A percentile compares a stretch with the other conserved stretches of the same genome.
Evolutionary conservation across 1,140 invertebrate species (phyloP).

Genomic region (Charaxes varanes): DNA sequence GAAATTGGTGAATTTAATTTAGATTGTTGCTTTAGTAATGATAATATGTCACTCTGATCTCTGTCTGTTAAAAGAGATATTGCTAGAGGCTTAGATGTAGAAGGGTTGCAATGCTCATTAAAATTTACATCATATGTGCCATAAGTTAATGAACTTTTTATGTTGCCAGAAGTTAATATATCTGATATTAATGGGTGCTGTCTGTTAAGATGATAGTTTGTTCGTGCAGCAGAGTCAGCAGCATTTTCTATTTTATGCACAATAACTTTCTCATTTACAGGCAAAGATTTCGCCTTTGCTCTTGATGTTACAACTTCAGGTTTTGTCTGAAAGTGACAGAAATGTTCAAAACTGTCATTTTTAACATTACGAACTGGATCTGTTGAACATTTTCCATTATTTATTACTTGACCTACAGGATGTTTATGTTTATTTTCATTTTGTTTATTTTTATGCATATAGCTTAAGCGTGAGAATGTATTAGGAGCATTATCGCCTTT

Average conservation of each 20-base stretch:
- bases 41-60: conserved; percentile 42
- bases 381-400: conserved; percentile 10
- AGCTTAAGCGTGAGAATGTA: conserved; percentile 59
- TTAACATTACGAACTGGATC: conserved; percentile 14
- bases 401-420: conserved; percentile 13
- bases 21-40: conserved; percentile 40
- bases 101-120: conserved; percentile 1
- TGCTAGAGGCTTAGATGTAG: conserved; percentile 6
- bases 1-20: conserved; percentile 21
- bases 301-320: conserved; percentile 27
- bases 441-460: conserved; percentile 58
- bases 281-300: conserved; percentile 6
- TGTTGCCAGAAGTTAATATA: conserved; percentile 7
- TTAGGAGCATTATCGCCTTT: conserved; percentile 46
- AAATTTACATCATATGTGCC: conserved; percentile 7
- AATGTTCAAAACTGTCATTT: conserved; percentile 21
- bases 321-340: conserved; percentile 24
- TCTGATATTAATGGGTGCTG: conserved; percentile 10
- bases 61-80: conserved; percentile 28
- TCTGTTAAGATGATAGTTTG: neutral
- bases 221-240: neutral
- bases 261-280: conserved; percentile 1
- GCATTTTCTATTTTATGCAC: conserved; percentile 7
- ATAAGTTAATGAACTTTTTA: neutral
- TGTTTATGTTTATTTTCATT: conserved; percentile 29